Percentiles rank a stretch among this genome's conserved stretches.
phyloP scores from a whole-genome alignment of 2,888 invertebrate species.

The Ophion ellenae region DNA sequence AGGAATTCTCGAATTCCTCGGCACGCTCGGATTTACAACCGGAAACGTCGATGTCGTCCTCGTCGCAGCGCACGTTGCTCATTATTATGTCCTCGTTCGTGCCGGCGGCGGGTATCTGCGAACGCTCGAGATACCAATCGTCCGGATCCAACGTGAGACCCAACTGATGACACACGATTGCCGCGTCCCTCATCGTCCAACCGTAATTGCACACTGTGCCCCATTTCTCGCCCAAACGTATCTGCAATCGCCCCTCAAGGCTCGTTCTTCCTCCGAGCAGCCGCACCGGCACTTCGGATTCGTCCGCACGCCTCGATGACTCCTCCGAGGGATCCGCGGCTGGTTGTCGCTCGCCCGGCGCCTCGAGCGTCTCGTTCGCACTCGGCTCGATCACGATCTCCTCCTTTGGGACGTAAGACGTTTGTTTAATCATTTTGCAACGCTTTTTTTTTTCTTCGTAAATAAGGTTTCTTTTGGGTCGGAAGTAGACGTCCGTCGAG shows the following conservation, averaged over 20 bases:
- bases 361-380: slow-evolving; percentile 86
- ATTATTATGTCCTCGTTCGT: slow-evolving; percentile 91
- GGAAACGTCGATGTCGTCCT: slow-evolving; percentile 95
- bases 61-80: slow-evolving; percentile 95
- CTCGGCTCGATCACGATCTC: slow-evolving; percentile 87
- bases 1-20: slow-evolving; percentile 94
- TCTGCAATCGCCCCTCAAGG: slow-evolving; percentile 94
- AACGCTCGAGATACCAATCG: slow-evolving; percentile 94
- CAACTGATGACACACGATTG: slow-evolving; percentile 97
- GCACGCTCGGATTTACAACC: slow-evolving; percentile 92
- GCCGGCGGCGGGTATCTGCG: slow-evolving; percentile 92
- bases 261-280: slow-evolving; percentile 92
- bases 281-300: slow-evolving; percentile 89
- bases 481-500: too few relatives aligned
- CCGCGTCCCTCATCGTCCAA: slow-evolving; percentile 96
- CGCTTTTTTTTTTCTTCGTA: too few relatives aligned
- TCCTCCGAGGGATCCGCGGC: background rate
- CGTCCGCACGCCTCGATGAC: slow-evolving; percentile 71
- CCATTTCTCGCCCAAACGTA: slow-evolving; percentile 94
- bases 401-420: slow-evolving; percentile 81
- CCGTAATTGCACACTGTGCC: slow-evolving; percentile 98
- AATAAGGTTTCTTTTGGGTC: too few relatives aligned
- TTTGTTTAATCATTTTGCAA: too few relatives aligned
- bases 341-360: slow-evolving; percentile 82
- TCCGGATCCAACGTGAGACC: slow-evolving; percentile 96